Percentiles rank a stretch among this genome's conserved stretches.
These are phyloP conservation scores for Cetoscarus ocellatus DNA, from an alignment of 2,797 vertebrate species.

Conservation along the genomic window DNA sequence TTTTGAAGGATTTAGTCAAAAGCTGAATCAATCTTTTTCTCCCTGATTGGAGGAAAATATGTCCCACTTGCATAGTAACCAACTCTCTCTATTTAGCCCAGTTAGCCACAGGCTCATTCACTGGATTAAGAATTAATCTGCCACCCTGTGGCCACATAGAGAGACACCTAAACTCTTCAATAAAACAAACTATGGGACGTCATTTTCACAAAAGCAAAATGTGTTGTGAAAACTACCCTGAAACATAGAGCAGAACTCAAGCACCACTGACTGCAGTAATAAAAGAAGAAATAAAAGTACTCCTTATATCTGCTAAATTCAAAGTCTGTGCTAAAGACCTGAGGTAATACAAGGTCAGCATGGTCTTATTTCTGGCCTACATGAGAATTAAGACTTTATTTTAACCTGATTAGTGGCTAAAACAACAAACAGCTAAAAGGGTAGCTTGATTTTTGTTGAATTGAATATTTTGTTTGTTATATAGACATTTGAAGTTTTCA, in stretches of 20 bases:
- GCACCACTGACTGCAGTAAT: background rate
- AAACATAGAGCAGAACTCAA: background rate
- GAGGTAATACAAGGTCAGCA: slow-evolving; percentile 2
- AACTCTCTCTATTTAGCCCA: slow-evolving; percentile 10
- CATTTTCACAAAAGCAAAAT: background rate
- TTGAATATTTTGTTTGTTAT: too few species aligned
- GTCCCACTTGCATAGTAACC: slow-evolving; percentile 4
- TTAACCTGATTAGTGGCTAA: background rate
- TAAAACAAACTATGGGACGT: background rate
- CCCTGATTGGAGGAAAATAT: background rate
- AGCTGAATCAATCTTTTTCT: background rate
- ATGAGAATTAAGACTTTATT: slow-evolving; percentile 5
- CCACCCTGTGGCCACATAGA: slow-evolving; percentile 53
- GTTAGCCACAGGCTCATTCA: slow-evolving; percentile 17
- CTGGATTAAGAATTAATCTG: slow-evolving; percentile 64
- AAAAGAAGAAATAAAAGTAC: background rate
- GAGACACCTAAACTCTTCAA: slow-evolving; percentile 11
- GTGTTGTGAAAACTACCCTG: background rate
- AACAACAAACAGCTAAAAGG: background rate
- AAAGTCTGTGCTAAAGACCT: background rate
- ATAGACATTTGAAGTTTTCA: too few species aligned
- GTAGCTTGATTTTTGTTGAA: too few species aligned
- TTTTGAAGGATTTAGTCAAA: background rate
- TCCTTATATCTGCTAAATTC: background rate
- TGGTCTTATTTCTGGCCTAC: slow-evolving; percentile 12